Percentiles rank a stretch among this genome's conserved stretches.
Conservation (phyloP, 2,113 vertebrate species). For the Paracanthobrama guichenoti region DNA sequence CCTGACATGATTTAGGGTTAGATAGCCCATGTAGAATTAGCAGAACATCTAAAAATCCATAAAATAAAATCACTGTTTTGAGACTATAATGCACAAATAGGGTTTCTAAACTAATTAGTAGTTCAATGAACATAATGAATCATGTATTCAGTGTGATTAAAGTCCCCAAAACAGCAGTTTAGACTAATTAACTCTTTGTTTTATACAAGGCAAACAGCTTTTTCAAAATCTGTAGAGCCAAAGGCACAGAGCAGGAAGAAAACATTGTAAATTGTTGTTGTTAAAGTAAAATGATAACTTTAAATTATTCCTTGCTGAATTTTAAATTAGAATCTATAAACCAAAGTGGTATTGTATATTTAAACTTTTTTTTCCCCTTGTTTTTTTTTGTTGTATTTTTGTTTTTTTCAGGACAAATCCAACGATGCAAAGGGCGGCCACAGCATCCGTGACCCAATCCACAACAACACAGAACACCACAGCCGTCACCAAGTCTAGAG, state of each 20-base stretch:
- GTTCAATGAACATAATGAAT: not conserved
- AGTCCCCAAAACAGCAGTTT: slow-evolving; percentile 3
- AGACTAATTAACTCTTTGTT: not conserved
- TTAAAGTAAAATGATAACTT: not conserved
- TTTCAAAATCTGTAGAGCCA: not conserved
- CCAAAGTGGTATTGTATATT: not conserved
- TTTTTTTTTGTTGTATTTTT: not conserved
- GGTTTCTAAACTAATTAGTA: not conserved
- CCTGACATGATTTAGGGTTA: not conserved
- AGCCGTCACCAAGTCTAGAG: slow-evolving; percentile 66
- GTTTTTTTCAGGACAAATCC: slow-evolving; percentile 63
- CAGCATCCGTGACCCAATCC: slow-evolving; percentile 63
- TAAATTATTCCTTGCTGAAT: not conserved
- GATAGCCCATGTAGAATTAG: not conserved
- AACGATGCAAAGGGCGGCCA: slow-evolving; percentile 74
- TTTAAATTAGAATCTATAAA: not conserved
- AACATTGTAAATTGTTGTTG: not conserved
- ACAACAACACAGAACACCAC: slow-evolving; percentile 60
- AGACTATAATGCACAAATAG: not conserved
- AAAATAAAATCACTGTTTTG: not conserved
- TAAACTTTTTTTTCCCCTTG: not conserved
- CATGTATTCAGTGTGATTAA: not conserved
- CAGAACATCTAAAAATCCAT: not conserved
- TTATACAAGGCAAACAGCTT: not conserved
- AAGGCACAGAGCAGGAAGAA: not conserved